Base-by-base conservation (phyloP, 2,113 vertebrate species). In the Vulpes lagopus region DNA sequence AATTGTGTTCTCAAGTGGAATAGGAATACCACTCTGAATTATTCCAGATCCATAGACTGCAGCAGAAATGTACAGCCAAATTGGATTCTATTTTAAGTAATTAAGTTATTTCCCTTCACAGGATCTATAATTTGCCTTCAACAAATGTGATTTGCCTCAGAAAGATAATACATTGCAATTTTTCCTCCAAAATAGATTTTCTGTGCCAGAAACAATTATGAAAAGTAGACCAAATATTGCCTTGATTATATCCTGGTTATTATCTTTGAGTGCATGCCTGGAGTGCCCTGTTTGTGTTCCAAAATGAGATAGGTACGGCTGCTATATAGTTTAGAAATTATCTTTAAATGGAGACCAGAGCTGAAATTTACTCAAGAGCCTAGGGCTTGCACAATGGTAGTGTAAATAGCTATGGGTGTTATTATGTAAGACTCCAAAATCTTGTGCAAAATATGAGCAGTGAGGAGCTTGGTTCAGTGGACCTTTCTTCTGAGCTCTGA, bases 11-110 rank as follows among this genome's bases (percentile, higher is more conserved):
- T 95, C 91, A 95, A 98, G 96, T 96, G 93, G 85, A 91, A 62
- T 85, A 95, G 64, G 95, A 96, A 96, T 71, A 97, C 87, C 23
- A 95, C 94, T 96, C 89, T 94, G 95, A 93, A 94, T 96, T 98
- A 97, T 93, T 76, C 91, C 83, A 93, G 95, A 96, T 96, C 96
- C 97, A 97, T 93, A 97, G 78, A 95, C 93, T 89, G 53, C 84
- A 91, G 95, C 93, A 95, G 97, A 97, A 96, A 97, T 35, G 73
- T 91, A 97, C 85, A 97, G 84, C 93, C 82, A 97, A 98, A 98
- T 98, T 96, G 96, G 97, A 98, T 98, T 98, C 94, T 96, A 93
- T 93, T 97, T 96, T 97, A 97, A 93, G 94, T 97, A 97, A 98
- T 98, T 97, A 94, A 95, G 82, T 97, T 97, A 96, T 97, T 98